phyloP scores from a whole-genome alignment of 2,113 vertebrate species.

The Tragelaphus strepsiceros region DNA sequence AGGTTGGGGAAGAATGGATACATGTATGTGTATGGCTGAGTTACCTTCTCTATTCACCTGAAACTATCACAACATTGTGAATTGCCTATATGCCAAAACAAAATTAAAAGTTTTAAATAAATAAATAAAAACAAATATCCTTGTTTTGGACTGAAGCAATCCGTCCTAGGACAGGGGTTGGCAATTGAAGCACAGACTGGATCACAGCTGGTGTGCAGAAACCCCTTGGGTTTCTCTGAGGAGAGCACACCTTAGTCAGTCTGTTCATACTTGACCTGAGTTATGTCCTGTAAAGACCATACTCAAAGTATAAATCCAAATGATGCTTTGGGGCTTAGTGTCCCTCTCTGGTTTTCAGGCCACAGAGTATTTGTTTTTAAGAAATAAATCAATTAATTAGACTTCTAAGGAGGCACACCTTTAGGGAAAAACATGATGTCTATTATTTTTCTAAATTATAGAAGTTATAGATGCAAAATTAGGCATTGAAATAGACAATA shows the following conservation, averaged over 20 bases:
- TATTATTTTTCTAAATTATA: background rate
- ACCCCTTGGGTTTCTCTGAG: background rate
- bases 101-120: background rate
- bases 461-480: background rate
- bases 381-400: background rate
- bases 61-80: background rate
- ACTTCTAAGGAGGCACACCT: background rate
- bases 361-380: background rate
- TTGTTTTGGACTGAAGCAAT: background rate
- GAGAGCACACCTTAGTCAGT: background rate
- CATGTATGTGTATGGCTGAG: background rate
- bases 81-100: background rate
- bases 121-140: background rate
- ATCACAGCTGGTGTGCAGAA: background rate
- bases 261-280: background rate
- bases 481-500: background rate
- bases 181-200: background rate
- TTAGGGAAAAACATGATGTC: background rate
- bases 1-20: background rate
- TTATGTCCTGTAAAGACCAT: background rate
- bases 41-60: background rate
- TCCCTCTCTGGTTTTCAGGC: background rate
- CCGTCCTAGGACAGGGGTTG: background rate
- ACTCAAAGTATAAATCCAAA: background rate
- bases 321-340: background rate